phyloP scores from a whole-genome alignment of 2,113 vertebrate species.

The Rhineura floridana region DNA sequence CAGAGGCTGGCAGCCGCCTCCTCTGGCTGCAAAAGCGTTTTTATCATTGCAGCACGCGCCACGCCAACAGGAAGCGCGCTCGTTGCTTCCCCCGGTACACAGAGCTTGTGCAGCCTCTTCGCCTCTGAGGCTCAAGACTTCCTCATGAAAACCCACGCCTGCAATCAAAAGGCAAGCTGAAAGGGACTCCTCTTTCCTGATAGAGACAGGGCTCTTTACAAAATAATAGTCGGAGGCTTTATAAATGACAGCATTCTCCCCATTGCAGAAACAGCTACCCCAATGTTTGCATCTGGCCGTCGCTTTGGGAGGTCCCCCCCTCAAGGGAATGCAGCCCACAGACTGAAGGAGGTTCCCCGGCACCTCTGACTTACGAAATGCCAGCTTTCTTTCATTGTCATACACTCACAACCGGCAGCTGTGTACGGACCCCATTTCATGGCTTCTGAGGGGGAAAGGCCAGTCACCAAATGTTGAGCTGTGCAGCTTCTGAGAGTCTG shows the following conservation, averaged over 20 bases:
- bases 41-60: constrained; percentile 55
- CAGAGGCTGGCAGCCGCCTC: neutral
- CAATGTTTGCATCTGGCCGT: too few relatives aligned
- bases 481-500: too few relatives aligned
- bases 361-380: too few relatives aligned
- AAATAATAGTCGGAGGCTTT: neutral
- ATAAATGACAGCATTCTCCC: neutral
- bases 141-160: neutral
- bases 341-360: too few relatives aligned
- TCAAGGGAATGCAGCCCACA: too few relatives aligned
- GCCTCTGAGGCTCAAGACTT: neutral
- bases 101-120: neutral
- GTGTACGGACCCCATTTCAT: too few relatives aligned
- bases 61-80: constrained; percentile 63
- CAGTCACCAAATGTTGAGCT: neutral
- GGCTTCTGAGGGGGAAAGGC: neutral
- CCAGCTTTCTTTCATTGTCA: too few relatives aligned
- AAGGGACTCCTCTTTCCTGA: neutral
- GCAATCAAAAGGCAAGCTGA: neutral
- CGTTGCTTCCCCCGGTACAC: neutral
- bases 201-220: neutral
- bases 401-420: too few relatives aligned
- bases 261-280: neutral
- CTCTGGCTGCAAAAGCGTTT: constrained; percentile 1
- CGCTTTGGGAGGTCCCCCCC: too few relatives aligned